Evolutionary conservation across 2,113 vertebrate genomes (phyloP).

Genomic region (Pardalotus punctatus): DNA sequence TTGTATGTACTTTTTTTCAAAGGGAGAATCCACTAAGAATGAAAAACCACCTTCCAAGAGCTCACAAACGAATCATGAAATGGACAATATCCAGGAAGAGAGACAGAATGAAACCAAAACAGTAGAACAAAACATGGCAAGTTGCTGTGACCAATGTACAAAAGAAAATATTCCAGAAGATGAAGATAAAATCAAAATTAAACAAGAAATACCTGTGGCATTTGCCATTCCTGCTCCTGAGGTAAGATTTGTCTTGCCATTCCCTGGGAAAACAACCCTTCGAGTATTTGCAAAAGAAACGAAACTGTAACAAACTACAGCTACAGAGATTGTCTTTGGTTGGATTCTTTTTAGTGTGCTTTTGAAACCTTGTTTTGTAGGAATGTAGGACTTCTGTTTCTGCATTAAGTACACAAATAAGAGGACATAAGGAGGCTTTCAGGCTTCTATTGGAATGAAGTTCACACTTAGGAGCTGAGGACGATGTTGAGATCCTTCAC

Average conservation of each 20-base stretch:
- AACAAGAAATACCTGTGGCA: conserved; percentile 41
- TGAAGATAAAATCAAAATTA: not conserved
- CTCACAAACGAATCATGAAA: conserved; percentile 73
- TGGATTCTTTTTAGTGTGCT: not conserved
- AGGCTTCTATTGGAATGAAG: not conserved
- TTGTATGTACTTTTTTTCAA: not conserved
- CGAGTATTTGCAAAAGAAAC: not conserved
- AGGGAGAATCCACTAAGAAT: not conserved
- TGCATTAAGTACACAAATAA: not conserved
- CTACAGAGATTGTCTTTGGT: not conserved
- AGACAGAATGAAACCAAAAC: not conserved
- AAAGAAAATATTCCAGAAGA: conserved; percentile 19
- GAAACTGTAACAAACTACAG: rapidly evolving
- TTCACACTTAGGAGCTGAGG: not conserved
- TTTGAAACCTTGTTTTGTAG: not conserved
- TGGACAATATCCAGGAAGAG: conserved; percentile 58
- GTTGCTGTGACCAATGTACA: conserved; percentile 70
- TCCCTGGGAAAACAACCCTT: not conserved
- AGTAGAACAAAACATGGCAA: conserved; percentile 67
- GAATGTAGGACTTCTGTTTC: not conserved
- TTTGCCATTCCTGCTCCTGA: conserved; percentile 61
- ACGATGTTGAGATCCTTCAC: not conserved
- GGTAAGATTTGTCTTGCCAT: not conserved
- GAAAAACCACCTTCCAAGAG: conserved; percentile 58
- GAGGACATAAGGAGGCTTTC: not conserved